phyloP scores from a whole-genome alignment of 2,797 vertebrate species.

The Melanogrammus aeglefinus region DNA sequence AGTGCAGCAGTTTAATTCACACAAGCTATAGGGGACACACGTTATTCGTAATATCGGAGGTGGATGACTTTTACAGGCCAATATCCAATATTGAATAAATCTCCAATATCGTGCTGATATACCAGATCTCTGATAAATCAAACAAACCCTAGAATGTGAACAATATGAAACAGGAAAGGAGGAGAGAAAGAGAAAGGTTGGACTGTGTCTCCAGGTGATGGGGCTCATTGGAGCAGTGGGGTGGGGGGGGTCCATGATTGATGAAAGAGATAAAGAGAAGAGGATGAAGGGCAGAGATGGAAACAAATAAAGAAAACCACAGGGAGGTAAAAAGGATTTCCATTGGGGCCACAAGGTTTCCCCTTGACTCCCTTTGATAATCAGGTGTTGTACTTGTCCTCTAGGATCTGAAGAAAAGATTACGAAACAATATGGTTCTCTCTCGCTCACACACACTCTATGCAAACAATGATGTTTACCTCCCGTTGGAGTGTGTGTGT shows the following conservation, averaged over 20 bases:
- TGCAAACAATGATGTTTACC: constrained; percentile 31
- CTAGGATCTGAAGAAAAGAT: constrained; percentile 44
- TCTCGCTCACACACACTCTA: constrained; percentile 12
- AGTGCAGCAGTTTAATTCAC: too few species aligned
- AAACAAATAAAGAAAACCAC: constrained; percentile 24
- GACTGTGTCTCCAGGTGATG: not conserved
- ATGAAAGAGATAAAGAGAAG: not conserved
- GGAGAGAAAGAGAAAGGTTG: not conserved
- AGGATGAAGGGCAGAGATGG: not conserved
- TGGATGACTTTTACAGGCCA: not conserved
- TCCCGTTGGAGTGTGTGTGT: constrained; percentile 23
- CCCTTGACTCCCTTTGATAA: constrained; percentile 50
- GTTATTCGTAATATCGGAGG: too few species aligned
- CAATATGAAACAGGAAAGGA: not conserved
- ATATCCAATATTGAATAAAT: not conserved
- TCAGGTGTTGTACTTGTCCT: constrained; percentile 58
- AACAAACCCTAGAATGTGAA: too few species aligned
- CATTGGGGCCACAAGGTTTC: constrained; percentile 40
- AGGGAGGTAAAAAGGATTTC: constrained; percentile 29
- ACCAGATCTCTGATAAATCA: too few species aligned
- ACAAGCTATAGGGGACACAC: too few species aligned
- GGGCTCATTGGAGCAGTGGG: not conserved
- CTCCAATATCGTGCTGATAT: too few species aligned
- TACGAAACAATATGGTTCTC: constrained; percentile 41
- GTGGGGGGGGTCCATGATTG: constrained; percentile 1